Evolutionary conservation across 2,113 vertebrate genomes (phyloP).

Genomic region (Vidua macroura): DNA sequence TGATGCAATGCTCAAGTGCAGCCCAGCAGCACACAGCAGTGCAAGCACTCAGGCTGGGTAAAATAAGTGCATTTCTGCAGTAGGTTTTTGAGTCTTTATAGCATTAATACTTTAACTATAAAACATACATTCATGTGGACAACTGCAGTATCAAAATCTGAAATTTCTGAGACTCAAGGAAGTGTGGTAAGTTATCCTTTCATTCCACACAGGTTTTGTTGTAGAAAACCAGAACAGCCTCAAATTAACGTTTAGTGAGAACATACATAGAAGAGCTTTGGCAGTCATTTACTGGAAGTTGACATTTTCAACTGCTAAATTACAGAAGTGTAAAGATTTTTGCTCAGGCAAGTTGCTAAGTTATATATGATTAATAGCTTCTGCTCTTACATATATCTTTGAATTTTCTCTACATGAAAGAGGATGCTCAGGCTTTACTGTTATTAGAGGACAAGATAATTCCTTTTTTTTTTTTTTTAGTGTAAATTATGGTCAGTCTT

Average conservation of each 20-base stretch:
- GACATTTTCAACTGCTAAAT: background rate
- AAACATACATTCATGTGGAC: accelerated
- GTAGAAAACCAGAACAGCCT: background rate
- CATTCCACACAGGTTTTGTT: background rate
- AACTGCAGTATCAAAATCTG: background rate
- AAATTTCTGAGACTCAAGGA: background rate
- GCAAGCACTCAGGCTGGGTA: accelerated
- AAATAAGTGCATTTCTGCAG: background rate
- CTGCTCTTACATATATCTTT: background rate
- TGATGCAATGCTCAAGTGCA: background rate
- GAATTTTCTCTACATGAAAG: background rate
- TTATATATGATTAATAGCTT: background rate
- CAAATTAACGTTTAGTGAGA: background rate
- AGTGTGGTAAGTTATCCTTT: background rate
- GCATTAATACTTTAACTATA: background rate
- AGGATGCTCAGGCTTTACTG: background rate
- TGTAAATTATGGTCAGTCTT: background rate
- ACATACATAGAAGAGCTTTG: background rate
- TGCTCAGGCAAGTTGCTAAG: background rate
- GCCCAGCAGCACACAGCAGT: background rate
- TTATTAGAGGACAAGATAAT: background rate
- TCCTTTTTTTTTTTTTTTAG: background rate
- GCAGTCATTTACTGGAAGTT: background rate
- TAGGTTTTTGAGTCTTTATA: background rate
- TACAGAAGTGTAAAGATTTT: background rate